A percentile compares a stretch with the other conserved stretches of the same genome.
Conservation (phyloP, 2,888 invertebrate genomes). For the Lutraria lutraria region DNA sequence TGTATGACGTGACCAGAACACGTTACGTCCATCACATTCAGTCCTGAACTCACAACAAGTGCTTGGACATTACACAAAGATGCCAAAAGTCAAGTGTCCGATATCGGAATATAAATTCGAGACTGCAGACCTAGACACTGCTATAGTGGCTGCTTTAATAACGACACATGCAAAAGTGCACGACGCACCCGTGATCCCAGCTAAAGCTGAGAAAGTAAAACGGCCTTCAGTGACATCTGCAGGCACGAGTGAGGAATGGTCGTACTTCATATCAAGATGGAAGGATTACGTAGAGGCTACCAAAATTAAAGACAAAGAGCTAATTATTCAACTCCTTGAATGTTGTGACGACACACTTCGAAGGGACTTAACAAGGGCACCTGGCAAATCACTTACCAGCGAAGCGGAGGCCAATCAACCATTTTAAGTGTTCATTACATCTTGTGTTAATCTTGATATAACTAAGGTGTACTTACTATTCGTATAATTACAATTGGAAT, state of each 20-base stretch:
- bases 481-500: constrained; percentile 23
- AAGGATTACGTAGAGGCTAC: constrained; percentile 69
- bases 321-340: constrained; percentile 67
- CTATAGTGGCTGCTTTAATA: constrained; percentile 63
- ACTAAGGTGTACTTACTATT: neutral
- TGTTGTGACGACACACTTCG: constrained; percentile 69
- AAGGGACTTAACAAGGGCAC: constrained; percentile 64
- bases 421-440: constrained; percentile 28
- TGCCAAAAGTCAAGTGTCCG: constrained; percentile 51
- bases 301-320: constrained; percentile 58
- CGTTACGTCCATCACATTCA: too few relatives aligned
- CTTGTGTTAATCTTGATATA: neutral
- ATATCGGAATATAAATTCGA: constrained; percentile 55
- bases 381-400: constrained; percentile 48
- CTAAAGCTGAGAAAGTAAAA: constrained; percentile 50
- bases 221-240: constrained; percentile 45
- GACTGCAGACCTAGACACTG: constrained; percentile 58
- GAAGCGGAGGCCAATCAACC: constrained; percentile 42
- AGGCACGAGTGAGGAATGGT: constrained; percentile 55
- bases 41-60: too few relatives aligned
- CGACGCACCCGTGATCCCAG: neutral
- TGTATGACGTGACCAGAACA: too few relatives aligned
- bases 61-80: constrained; percentile 21
- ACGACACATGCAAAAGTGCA: constrained; percentile 35
- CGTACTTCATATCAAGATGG: constrained; percentile 65